Percentiles rank a stretch among this genome's conserved stretches.
phyloP scores from a whole-genome alignment of 2,797 vertebrate species.

The Octomys mimax region DNA sequence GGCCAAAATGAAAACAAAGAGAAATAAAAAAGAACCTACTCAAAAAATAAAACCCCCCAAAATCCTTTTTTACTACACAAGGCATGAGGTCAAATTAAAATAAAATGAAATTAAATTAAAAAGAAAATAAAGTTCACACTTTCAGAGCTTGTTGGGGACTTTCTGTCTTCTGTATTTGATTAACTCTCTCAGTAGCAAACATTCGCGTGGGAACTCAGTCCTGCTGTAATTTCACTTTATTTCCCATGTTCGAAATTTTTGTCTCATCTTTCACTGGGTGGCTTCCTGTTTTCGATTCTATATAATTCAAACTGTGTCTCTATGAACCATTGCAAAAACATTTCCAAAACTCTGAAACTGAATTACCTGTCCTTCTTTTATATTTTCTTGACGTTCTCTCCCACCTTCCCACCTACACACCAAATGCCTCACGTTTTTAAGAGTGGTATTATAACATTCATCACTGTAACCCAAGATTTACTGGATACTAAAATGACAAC shows the following conservation, averaged over 20 bases:
- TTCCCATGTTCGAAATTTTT: background rate
- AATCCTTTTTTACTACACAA: too few relatives aligned
- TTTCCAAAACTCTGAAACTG: background rate
- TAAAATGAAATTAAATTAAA: too few relatives aligned
- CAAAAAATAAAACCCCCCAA: too few relatives aligned
- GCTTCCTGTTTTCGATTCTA: background rate
- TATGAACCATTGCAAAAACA: background rate
- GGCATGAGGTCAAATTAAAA: too few relatives aligned
- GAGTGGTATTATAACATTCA: background rate
- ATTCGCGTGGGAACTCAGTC: background rate
- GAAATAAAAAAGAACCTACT: too few relatives aligned
- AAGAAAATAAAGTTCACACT: background rate
- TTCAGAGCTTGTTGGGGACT: background rate
- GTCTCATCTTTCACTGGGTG: background rate
- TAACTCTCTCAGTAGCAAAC: background rate
- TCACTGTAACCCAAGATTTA: background rate
- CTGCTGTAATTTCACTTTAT: background rate
- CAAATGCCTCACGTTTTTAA: background rate
- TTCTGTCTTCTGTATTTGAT: background rate
- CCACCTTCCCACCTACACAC: background rate
- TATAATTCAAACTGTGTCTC: background rate
- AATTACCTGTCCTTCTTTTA: background rate
- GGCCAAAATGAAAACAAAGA: too few relatives aligned
- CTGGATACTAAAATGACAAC: background rate
- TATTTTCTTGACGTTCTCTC: background rate